Percentiles rank a stretch among this genome's conserved stretches.
Evolutionary conservation across 2,113 vertebrate genomes (phyloP).

Genomic region (Pluvialis apricaria): DNA sequence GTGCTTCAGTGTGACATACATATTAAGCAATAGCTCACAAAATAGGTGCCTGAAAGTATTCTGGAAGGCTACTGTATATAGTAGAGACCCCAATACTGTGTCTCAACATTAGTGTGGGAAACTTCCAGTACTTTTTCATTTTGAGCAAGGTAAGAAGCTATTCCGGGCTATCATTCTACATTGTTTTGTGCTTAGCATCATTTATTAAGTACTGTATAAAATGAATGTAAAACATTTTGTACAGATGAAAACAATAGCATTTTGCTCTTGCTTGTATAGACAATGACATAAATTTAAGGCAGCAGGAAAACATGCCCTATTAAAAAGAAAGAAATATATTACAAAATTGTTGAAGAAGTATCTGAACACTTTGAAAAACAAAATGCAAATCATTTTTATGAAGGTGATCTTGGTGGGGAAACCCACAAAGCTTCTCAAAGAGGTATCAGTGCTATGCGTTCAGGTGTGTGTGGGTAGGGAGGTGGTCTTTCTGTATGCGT

Average conservation of each 20-base stretch:
- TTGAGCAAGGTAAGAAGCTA: conserved; percentile 3
- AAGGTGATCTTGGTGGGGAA: background rate
- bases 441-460: background rate
- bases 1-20: background rate
- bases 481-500: background rate
- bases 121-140: conserved; percentile 45
- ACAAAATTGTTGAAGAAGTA: background rate
- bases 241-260: background rate
- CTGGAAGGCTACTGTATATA: conserved; percentile 30
- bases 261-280: conserved; percentile 24
- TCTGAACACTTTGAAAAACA: background rate
- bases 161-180: background rate
- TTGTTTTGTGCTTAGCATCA: background rate
- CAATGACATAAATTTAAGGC: conserved; percentile 18
- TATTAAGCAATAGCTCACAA: conserved; percentile 33
- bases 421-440: conserved; percentile 24
- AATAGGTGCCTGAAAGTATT: conserved; percentile 34
- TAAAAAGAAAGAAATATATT: background rate
- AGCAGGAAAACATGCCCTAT: background rate
- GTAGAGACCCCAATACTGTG: background rate
- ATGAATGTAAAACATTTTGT: conserved; percentile 11
- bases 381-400: conserved; percentile 3
- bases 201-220: conserved; percentile 31
- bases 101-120: background rate
- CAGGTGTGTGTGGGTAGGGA: background rate